phyloP scores from a whole-genome alignment of 2,888 invertebrate species.

The Heliconius ethilla region DNA sequence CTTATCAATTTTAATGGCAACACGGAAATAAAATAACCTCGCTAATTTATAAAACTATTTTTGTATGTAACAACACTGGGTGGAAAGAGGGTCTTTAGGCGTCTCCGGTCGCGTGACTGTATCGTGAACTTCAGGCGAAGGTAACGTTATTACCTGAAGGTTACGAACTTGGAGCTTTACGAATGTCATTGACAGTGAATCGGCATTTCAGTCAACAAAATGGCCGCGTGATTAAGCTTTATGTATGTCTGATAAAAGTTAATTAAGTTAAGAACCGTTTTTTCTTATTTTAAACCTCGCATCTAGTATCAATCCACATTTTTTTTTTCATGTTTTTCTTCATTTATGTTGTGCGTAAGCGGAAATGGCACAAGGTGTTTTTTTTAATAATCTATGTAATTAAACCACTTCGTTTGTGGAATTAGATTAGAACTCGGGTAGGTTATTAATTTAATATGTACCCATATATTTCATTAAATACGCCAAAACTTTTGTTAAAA shows the following conservation, averaged over 20 bases:
- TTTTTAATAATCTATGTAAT: conserved; percentile 2
- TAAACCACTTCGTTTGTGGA: not conserved
- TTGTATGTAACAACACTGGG: conserved; percentile 26
- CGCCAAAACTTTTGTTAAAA: not conserved
- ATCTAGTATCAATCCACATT: not conserved
- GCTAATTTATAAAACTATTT: not conserved
- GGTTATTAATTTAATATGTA: not conserved
- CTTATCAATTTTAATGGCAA: conserved; percentile 25
- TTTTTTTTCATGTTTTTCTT: conserved; percentile 8
- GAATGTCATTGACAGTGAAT: conserved; percentile 54
- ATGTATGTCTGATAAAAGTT: not conserved
- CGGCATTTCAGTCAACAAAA: conserved; percentile 28
- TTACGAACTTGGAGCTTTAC: conserved; percentile 60
- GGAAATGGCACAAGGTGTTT: conserved; percentile 9
- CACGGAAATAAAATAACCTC: conserved; percentile 9
- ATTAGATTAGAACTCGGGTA: not conserved
- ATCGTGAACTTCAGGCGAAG: conserved; percentile 52
- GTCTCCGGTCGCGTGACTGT: conserved; percentile 51
- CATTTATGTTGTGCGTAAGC: conserved; percentile 7
- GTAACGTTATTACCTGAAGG: conserved; percentile 53
- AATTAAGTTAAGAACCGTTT: not conserved
- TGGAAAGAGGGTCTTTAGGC: conserved; percentile 39
- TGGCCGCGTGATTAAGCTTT: not conserved
- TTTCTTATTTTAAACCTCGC: not conserved
- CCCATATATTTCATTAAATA: not conserved